These are phyloP conservation scores for Platyscapa corneri DNA, from an alignment of 1,140 invertebrate species.

Conservation along the genomic window DNA sequence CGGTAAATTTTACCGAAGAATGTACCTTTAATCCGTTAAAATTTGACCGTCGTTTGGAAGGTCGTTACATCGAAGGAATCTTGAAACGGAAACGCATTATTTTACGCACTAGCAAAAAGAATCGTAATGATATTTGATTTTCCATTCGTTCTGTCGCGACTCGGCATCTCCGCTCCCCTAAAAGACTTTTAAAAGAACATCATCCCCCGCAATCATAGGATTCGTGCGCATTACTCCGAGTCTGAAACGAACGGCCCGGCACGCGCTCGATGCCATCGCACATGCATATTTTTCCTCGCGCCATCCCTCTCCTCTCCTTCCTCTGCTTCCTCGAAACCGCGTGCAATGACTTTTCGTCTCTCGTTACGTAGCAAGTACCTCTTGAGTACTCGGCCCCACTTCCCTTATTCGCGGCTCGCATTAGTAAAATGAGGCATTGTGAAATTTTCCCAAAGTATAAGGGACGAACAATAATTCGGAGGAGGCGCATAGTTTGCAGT, in stretches of 20 bases:
- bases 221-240: background rate
- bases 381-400: background rate
- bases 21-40: too few species aligned
- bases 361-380: constrained; percentile 30
- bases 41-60: too few species aligned
- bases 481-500: background rate
- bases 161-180: background rate
- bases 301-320: too few species aligned
- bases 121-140: constrained; percentile 41
- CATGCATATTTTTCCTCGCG: background rate
- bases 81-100: background rate
- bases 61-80: too few species aligned
- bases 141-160: background rate
- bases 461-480: constrained; percentile 37
- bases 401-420: too few species aligned
- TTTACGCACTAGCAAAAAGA: background rate
- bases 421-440: constrained; percentile 48
- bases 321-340: background rate
- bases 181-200: constrained; percentile 47
- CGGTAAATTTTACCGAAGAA: too few species aligned
- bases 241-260: background rate
- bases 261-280: background rate
- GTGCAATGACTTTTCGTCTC: constrained; percentile 49
- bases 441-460: constrained; percentile 10
- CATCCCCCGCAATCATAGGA: constrained; percentile 18